A percentile compares a stretch with the other conserved stretches of the same genome.
Evolutionary conservation across 2,888 invertebrate genomes (phyloP).

Genomic region (Didymodactylos carnosus): DNA sequence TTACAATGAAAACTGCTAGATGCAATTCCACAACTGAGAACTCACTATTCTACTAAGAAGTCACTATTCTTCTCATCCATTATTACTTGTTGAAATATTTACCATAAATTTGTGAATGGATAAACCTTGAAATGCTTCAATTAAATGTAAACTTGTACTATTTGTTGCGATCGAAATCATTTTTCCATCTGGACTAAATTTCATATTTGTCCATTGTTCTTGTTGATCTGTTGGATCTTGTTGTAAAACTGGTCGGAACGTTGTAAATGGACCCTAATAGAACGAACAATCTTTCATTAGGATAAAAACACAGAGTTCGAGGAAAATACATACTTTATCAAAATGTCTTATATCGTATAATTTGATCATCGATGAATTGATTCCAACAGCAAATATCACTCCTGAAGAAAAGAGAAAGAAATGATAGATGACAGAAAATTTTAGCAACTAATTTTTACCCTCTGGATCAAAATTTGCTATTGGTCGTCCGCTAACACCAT

Average conservation of each 20-base stretch:
- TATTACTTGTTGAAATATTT: background rate
- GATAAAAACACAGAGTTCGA: background rate
- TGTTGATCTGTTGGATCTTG: constrained; percentile 2
- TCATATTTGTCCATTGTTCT: constrained; percentile 81
- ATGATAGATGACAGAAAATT: no score
- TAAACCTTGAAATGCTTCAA: constrained; percentile 89
- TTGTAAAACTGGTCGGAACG: constrained; percentile 4
- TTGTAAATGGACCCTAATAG: constrained; percentile 17
- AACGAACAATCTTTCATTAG: background rate
- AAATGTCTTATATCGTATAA: constrained; percentile 88
- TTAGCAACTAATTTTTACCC: no score
- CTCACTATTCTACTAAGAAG: no score
- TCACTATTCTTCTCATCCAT: no score
- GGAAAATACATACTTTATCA: constrained; percentile 50
- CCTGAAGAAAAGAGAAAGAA: background rate
- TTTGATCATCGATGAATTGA: constrained; percentile 89
- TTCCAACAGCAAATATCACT: constrained; percentile 77
- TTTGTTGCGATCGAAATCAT: constrained; percentile 89
- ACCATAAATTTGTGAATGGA: constrained; percentile 66
- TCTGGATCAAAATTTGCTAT: constrained; percentile 98
- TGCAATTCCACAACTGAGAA: no score
- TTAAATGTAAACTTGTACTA: constrained; percentile 72
- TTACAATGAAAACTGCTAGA: no score
- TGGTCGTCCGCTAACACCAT: constrained; percentile 53
- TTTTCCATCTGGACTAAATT: constrained; percentile 91